Evolutionary conservation across 2,797 vertebrate genomes (phyloP).

Genomic region (Lithobates pipiens): DNA sequence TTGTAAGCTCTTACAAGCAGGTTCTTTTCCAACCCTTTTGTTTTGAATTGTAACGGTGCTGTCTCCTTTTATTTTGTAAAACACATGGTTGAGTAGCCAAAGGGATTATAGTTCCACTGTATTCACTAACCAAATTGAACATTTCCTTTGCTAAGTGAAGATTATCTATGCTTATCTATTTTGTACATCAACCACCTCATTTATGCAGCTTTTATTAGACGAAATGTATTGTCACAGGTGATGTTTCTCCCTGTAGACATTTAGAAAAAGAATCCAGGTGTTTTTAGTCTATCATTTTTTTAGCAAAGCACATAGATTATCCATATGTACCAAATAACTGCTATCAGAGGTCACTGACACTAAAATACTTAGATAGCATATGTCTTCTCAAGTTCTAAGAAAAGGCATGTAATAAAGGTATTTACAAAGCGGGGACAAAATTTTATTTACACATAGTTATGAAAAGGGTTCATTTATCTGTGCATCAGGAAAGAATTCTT

Average conservation of each 20-base stretch:
- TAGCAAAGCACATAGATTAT: constrained; percentile 16
- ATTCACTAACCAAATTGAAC: too few relatives aligned
- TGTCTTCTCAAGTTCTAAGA: constrained; percentile 36
- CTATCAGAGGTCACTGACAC: constrained; percentile 41
- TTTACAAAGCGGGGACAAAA: not conserved
- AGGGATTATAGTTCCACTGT: too few relatives aligned
- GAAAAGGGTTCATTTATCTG: too few relatives aligned
- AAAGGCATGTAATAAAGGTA: constrained; percentile 31
- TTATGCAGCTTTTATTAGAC: not conserved
- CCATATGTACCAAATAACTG: constrained; percentile 37
- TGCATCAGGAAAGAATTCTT: too few relatives aligned
- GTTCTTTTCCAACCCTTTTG: too few relatives aligned
- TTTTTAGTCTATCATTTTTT: constrained; percentile 14
- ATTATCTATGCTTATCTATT: not conserved
- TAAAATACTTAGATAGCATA: constrained; percentile 25
- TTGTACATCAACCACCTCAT: not conserved
- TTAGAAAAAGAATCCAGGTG: constrained; percentile 41
- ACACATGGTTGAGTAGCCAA: too few relatives aligned
- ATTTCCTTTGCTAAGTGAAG: too few relatives aligned
- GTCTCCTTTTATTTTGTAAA: too few relatives aligned
- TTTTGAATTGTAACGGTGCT: too few relatives aligned
- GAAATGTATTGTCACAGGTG: not conserved
- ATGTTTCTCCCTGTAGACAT: constrained; percentile 26
- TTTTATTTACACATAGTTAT: too few relatives aligned
- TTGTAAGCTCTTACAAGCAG: too few relatives aligned